Evolutionary conservation across 2,113 vertebrate genomes (phyloP), one percentile per base, ranked within the genome.

Genomic region (Dolichotis patagonum): DNA sequence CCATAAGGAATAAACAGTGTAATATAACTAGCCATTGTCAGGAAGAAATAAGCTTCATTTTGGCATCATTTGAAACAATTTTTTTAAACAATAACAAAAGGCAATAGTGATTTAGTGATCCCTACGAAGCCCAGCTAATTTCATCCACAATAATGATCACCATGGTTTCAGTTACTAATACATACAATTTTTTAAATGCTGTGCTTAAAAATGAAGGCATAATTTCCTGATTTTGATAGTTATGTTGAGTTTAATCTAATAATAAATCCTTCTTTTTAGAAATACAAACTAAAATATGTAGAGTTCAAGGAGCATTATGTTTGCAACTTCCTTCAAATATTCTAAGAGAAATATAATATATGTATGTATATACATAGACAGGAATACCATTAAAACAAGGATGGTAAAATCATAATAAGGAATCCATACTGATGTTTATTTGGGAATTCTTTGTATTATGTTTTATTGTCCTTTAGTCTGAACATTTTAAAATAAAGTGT

Each of bases 31-130:
- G 32, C 73, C 43, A 97, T 75, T 96, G 98, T 97, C 2, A 98
- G 97, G 96, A 97, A 96, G 91, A 95, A 98, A 94, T 97, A 86
- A 91, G 73, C 17, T 91, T 91, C 80, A 77, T 52, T 91, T 98
- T 97, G 97, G 98, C 98, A 98, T 71, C 95, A 95, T 96, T 98
- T 96, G 94, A 98, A 97, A 96, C 85, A 97, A 97, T 82, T 97
- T 87, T 91, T 96, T 86, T 97, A 97, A 98, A 92, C 97, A 97
- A 97, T 96, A 98, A 98, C 96, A 98, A 98, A 91, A 98, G 62
- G 3, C 97, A 97, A 96, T 93, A 98, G 96, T 92, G 43, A 83
- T 85, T 92, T 22, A 56, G 54, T 56, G 22, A 60, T 90, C 32
- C 49, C 75, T 93, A 96, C 89, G 86, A 96, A 94, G 93, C 17